Conservation (phyloP, 1,140 invertebrate genomes). For the Paracyclopina nana region DNA sequence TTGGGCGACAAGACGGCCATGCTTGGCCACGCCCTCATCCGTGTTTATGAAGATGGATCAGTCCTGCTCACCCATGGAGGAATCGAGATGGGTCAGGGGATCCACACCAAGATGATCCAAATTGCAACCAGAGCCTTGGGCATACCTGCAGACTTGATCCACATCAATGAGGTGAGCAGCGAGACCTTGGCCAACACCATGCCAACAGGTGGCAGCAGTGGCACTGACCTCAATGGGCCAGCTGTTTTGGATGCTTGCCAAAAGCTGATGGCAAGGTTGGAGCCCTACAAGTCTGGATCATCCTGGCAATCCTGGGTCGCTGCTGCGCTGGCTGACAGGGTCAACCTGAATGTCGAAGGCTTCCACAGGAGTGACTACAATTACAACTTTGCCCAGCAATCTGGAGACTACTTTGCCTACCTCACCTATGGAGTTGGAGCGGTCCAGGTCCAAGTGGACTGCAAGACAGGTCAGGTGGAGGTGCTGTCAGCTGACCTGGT, state of each 20-base stretch:
- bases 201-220: constrained; percentile 69
- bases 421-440: constrained; percentile 55
- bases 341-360: constrained; percentile 64
- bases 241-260: constrained; percentile 73
- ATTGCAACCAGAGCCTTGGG: constrained; percentile 37
- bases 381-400: background rate
- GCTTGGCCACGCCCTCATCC: constrained; percentile 64
- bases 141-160: constrained; percentile 52
- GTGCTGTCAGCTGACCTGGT: constrained; percentile 24
- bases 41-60: constrained; percentile 74
- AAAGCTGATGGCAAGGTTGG: constrained; percentile 47
- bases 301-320: constrained; percentile 67
- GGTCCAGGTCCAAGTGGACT: constrained; percentile 66
- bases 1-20: constrained; percentile 61
- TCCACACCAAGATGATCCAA: constrained; percentile 87
- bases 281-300: constrained; percentile 49
- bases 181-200: constrained; percentile 87
- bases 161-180: constrained; percentile 67
- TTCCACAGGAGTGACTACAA: constrained; percentile 22
- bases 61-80: constrained; percentile 76
- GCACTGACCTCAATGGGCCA: constrained; percentile 86
- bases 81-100: constrained; percentile 86
- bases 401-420: constrained; percentile 41
- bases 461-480: constrained; percentile 64
- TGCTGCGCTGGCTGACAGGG: constrained; percentile 52